These are phyloP conservation scores for Calycopis cecrops DNA, from an alignment of 1,140 invertebrate genomes.

Conservation along the genomic window DNA sequence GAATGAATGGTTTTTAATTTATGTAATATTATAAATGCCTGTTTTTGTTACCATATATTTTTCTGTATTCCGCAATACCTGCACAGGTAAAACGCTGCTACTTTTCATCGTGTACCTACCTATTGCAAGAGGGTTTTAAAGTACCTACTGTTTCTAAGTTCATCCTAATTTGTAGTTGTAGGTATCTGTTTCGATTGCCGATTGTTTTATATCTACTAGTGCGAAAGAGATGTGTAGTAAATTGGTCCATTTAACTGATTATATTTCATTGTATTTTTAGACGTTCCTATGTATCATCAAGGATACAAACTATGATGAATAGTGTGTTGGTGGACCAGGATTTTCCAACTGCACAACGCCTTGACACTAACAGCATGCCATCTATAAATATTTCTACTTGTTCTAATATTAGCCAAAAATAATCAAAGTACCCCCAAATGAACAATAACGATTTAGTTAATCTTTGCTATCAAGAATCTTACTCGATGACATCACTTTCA, in stretches of 20 bases:
- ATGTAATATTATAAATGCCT: too few species aligned
- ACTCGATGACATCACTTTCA: background rate
- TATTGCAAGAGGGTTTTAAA: too few species aligned
- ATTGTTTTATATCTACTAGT: constrained; percentile 10
- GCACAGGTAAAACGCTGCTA: too few species aligned
- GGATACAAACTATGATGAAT: background rate
- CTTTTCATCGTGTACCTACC: too few species aligned
- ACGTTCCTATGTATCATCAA: constrained; percentile 1
- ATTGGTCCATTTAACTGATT: constrained; percentile 5
- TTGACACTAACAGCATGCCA: background rate
- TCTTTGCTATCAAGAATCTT: background rate
- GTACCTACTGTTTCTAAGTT: too few species aligned
- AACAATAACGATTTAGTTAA: too few species aligned
- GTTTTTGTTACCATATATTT: too few species aligned
- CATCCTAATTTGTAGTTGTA: too few species aligned
- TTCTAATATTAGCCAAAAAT: background rate
- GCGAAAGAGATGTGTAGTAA: background rate
- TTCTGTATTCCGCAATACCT: too few species aligned
- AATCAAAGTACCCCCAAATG: background rate
- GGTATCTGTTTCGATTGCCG: constrained; percentile 10
- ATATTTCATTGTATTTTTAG: constrained; percentile 7
- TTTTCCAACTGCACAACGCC: background rate
- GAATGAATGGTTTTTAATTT: too few species aligned
- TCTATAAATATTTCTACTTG: background rate
- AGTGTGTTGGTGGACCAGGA: background rate